Evolutionary conservation across 2,113 vertebrate genomes (phyloP), one percentile per base, ranked within the genome.

Genomic region (Tetrax tetrax): DNA sequence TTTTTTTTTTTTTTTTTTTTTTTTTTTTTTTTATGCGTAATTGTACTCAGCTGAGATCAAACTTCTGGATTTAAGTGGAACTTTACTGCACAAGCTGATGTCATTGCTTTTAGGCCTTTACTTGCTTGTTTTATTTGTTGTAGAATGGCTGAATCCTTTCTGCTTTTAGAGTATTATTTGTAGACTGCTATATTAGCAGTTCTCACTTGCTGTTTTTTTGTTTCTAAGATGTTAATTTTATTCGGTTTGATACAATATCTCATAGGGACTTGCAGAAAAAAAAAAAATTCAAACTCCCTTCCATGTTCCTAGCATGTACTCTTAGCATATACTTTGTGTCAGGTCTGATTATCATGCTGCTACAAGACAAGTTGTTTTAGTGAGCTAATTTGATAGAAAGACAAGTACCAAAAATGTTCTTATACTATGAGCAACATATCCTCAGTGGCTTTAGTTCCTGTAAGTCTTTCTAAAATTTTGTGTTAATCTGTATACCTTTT

Each of bases 201-300:
- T 43, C 43, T 60, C 20, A 25, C 11, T 71, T 37, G 10, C 4
- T 56, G 41, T 83, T 31, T 79, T 10, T 79, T 87, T 59, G 1
- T 68, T 87, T 85, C 54, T 51, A 75, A 75, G 16, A 43, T 24
- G 28, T 47, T 33, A n/a, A 28, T 10, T 38, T 71, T 63, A 47
- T 57, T 51, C 9, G 13, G 2, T 59, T 76, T 91, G 25, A 59
- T 63, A 35, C 6, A 74, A 48, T 43, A 57, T 15, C 7, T 47
- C 38, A 35, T 19, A 38, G 9, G 3, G 7, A 53, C 5, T 61
- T 53, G 21, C 4, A 56, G 21, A 19, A 31, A 38, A 48, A 54
- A 6, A 56, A 57, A 43, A 14, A 45, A 4, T 0, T 33, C 45
- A 41, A 10, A 15, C 4, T 59, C 11, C 2, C 2, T 8, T 7